Conservation (phyloP, 2,113 vertebrate species). For the Sprattus sprattus region DNA sequence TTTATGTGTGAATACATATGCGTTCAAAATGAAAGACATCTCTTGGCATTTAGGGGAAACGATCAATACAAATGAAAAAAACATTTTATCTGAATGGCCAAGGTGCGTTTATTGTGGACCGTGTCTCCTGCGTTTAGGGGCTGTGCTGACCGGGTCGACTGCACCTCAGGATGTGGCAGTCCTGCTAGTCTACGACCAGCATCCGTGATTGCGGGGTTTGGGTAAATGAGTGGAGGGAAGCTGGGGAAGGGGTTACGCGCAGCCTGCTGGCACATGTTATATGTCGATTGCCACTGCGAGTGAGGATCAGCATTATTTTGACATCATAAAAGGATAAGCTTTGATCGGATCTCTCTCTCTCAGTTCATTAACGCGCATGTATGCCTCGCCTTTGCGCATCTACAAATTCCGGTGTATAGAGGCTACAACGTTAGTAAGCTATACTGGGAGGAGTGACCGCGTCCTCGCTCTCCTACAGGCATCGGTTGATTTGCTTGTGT, state of each 20-base stretch:
- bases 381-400: not conserved
- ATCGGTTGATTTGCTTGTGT: not conserved
- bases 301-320: not conserved
- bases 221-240: not conserved
- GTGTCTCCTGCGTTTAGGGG: not conserved
- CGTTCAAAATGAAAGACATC: not conserved
- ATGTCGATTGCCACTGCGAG: not conserved
- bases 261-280: constrained; percentile 7
- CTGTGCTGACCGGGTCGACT: not conserved
- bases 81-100: not conserved
- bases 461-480: not conserved
- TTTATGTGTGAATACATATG: not conserved
- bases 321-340: constrained; percentile 1
- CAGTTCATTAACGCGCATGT: not conserved
- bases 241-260: not conserved
- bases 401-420: not conserved
- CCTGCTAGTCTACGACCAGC: not conserved
- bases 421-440: not conserved
- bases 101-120: not conserved
- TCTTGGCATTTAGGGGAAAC: not conserved
- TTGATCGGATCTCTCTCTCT: constrained; percentile 1
- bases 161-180: not conserved
- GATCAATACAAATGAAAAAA: not conserved
- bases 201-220: not conserved
- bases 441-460: not conserved